Evolutionary conservation across 2,797 vertebrate genomes (phyloP).

Genomic region (Jordanella pulchra): DNA sequence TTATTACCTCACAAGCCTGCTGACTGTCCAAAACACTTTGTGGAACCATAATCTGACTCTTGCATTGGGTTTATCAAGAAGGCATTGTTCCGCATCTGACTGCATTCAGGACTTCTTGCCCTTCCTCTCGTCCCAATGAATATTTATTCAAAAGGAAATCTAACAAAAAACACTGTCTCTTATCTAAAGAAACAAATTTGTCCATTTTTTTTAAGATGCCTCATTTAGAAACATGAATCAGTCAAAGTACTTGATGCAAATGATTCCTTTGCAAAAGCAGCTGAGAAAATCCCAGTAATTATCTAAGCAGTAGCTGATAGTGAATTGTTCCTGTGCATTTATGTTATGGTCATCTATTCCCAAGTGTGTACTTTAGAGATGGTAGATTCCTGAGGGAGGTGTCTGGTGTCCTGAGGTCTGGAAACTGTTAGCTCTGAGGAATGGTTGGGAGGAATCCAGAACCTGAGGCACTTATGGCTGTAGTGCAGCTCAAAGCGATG

Average conservation of each 20-base stretch:
- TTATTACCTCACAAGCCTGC: not conserved
- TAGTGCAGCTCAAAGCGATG: constrained; percentile 10
- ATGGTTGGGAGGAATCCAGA: constrained; percentile 49
- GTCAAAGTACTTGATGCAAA: constrained; percentile 3
- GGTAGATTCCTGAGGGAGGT: constrained; percentile 62
- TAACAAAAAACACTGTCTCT: constrained; percentile 27
- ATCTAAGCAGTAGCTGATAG: constrained; percentile 18
- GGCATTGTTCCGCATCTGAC: constrained; percentile 53
- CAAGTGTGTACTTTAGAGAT: constrained; percentile 33
- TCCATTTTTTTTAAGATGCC: not conserved
- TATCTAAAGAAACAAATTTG: constrained; percentile 11
- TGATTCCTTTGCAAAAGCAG: constrained; percentile 6
- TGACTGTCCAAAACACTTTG: constrained; percentile 12
- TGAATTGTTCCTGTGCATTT: constrained; percentile 27
- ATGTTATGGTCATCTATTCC: constrained; percentile 45
- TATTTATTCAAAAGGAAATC: constrained; percentile 43
- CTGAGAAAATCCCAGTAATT: constrained; percentile 12
- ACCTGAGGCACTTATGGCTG: constrained; percentile 16
- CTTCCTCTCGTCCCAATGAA: constrained; percentile 41
- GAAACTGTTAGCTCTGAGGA: constrained; percentile 53
- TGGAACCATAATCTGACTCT: constrained; percentile 14
- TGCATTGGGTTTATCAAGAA: constrained; percentile 21
- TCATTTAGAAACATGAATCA: not conserved
- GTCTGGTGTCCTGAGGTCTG: constrained; percentile 55
- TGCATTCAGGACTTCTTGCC: constrained; percentile 6